phyloP scores from a whole-genome alignment of 1,140 invertebrate genomes.

The Ostrea denselamellosa region DNA sequence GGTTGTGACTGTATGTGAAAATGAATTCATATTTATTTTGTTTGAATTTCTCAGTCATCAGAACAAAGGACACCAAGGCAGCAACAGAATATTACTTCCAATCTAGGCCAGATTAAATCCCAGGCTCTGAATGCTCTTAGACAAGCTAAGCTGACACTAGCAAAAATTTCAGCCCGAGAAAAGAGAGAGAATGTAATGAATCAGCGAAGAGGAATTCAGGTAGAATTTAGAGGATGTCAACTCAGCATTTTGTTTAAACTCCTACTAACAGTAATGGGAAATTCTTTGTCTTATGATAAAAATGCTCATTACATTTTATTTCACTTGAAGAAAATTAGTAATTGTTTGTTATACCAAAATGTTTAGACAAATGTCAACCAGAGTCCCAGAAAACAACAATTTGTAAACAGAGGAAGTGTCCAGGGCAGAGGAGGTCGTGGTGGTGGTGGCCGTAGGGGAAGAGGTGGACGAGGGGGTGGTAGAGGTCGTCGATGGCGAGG shows the following conservation, averaged over 20 bases:
- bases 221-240: not conserved
- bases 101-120: constrained; percentile 18
- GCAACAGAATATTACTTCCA: not conserved
- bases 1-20: not conserved
- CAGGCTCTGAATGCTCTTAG: not conserved
- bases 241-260: no score
- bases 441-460: not conserved
- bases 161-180: not conserved
- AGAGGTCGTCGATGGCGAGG: not conserved
- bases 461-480: not conserved
- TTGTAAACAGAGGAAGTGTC: not conserved
- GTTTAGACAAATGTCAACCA: not conserved
- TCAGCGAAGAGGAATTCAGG: constrained; percentile 19
- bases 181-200: not conserved
- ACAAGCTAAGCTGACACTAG: constrained; percentile 1
- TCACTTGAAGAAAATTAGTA: not conserved
- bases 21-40: not conserved
- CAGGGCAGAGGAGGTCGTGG: not conserved
- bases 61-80: not conserved
- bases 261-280: no score
- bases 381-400: not conserved
- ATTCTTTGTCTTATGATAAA: not conserved
- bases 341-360: not conserved
- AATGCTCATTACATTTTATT: not conserved
- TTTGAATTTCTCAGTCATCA: not conserved